Evolutionary conservation across 2,113 vertebrate genomes (phyloP).

Genomic region (Scytalopus superciliaris): DNA sequence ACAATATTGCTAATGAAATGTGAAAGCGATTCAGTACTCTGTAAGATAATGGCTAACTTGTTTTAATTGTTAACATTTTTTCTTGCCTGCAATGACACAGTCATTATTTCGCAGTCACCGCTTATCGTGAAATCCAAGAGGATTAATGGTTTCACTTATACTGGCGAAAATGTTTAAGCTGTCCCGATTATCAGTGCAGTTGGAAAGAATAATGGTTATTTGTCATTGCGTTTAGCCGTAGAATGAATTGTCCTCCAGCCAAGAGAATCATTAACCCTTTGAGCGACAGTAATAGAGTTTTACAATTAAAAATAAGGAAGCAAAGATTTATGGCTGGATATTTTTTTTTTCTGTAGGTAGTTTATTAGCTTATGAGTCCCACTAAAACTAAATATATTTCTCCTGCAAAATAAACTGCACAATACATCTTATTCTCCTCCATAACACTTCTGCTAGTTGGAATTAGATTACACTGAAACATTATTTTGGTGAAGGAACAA

Average conservation of each 20-base stretch:
- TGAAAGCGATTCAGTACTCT: slow-evolving; percentile 82
- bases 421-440: slow-evolving; percentile 18
- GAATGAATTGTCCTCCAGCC: slow-evolving; percentile 89
- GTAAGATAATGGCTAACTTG: slow-evolving; percentile 90
- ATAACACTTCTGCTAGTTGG: neutral
- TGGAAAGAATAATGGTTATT: slow-evolving; percentile 99
- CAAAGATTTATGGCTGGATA: slow-evolving; percentile 41
- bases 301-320: slow-evolving; percentile 42
- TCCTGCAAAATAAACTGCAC: neutral
- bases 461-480: slow-evolving; percentile 9
- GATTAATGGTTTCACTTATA: slow-evolving; percentile 99
- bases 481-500: slow-evolving; percentile 16
- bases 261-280: slow-evolving; percentile 89
- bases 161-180: slow-evolving; percentile 98
- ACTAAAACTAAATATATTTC: neutral
- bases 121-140: slow-evolving; percentile 96
- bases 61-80: slow-evolving; percentile 99
- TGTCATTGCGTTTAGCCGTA: slow-evolving; percentile 93
- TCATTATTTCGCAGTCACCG: slow-evolving; percentile 97
- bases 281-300: slow-evolving; percentile 67
- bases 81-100: slow-evolving; percentile 90
- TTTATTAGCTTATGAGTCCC: neutral
- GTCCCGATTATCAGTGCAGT: slow-evolving; percentile 97
- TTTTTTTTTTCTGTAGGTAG: neutral
- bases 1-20: slow-evolving; percentile 90